Evolutionary conservation across 2,113 vertebrate genomes (phyloP).

Genomic region (Protobothrops flavoviridis): DNA sequence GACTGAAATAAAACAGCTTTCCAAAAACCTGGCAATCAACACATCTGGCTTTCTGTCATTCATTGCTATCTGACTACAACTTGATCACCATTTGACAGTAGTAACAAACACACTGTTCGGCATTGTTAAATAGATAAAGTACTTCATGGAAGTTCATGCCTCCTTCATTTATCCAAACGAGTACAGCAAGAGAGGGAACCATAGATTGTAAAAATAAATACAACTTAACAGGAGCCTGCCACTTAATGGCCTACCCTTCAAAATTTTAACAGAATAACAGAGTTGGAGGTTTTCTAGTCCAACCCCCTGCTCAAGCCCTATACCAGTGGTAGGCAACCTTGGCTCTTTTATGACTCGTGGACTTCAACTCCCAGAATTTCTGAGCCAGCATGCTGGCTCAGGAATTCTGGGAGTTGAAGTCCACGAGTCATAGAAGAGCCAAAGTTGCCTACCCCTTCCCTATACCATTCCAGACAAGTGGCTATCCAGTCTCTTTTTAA

Average conservation of each 20-base stretch:
- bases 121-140: not conserved
- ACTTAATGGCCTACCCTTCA: not conserved
- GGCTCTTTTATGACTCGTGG: too few relatives aligned
- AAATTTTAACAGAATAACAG: not conserved
- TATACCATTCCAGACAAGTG: too few relatives aligned
- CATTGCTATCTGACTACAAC: not conserved
- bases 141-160: not conserved
- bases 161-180: not conserved
- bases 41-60: not conserved
- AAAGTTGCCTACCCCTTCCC: too few relatives aligned
- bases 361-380: too few relatives aligned
- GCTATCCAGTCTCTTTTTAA: too few relatives aligned
- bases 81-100: not conserved
- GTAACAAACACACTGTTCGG: not conserved
- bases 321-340: too few relatives aligned
- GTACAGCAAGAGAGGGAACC: not conserved
- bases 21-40: constrained; percentile 11
- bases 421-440: too few relatives aligned
- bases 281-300: not conserved
- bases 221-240: not conserved
- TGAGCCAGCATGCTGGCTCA: too few relatives aligned
- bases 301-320: not conserved
- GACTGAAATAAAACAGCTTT: not conserved
- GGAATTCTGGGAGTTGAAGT: too few relatives aligned
- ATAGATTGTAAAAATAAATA: not conserved